Evolutionary conservation across 2,797 vertebrate species (phyloP).

Genomic region (Cirrhinus molitorella): DNA sequence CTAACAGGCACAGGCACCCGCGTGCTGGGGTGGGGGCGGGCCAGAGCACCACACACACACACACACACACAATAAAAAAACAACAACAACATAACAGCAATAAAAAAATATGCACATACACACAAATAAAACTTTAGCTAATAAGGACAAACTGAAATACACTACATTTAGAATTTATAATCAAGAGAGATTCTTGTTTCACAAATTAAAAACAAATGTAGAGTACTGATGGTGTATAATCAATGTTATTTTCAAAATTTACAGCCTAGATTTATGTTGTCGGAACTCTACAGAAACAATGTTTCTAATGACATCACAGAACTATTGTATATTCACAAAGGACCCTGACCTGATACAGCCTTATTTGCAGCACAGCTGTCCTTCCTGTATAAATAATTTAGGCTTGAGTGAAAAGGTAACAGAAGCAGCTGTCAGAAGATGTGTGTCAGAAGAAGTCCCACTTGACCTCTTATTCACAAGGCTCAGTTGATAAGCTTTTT

Average conservation of each 20-base stretch:
- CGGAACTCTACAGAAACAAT: not conserved
- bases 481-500: not conserved
- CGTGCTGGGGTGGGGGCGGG: slow-evolving; percentile 46
- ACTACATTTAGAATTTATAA: not conserved
- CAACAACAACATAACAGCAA: not conserved
- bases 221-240: not conserved
- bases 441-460: slow-evolving; percentile 31
- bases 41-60: slow-evolving; percentile 40
- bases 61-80: not conserved
- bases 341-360: slow-evolving; percentile 59
- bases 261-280: not conserved
- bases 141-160: not conserved
- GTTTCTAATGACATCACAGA: slow-evolving; percentile 69
- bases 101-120: slow-evolving; percentile 1
- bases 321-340: slow-evolving; percentile 66
- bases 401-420: slow-evolving; percentile 51
- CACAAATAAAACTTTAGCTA: not conserved
- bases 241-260: not conserved
- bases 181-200: not conserved
- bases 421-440: slow-evolving; percentile 37
- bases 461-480: slow-evolving; percentile 39
- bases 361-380: slow-evolving; percentile 54
- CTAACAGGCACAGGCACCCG: slow-evolving; percentile 66
- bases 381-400: slow-evolving; percentile 73
- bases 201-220: not conserved